These are phyloP conservation scores for Lamellibrachia satsuma DNA, from an alignment of 2,888 invertebrate genomes.

Conservation along the genomic window DNA sequence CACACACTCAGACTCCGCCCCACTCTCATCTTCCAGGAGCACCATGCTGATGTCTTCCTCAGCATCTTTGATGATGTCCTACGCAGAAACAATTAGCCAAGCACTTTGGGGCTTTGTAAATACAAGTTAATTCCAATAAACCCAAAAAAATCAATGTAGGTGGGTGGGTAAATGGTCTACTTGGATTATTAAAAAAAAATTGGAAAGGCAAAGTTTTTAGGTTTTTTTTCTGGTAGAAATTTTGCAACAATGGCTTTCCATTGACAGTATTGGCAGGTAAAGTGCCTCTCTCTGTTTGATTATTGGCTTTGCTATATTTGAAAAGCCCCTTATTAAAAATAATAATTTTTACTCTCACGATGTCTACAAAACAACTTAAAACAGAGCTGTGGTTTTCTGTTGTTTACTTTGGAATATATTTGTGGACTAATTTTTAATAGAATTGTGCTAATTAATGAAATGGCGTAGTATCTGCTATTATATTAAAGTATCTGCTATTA, in stretches of 20 bases:
- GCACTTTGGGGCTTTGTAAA: neutral
- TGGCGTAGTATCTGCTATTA: neutral
- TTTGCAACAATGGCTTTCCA: too few species aligned
- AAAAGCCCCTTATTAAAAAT: neutral
- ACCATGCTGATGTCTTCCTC: slow-evolving; percentile 88
- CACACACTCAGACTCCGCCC: slow-evolving; percentile 85
- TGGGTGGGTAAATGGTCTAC: too few species aligned
- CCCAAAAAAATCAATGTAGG: too few species aligned
- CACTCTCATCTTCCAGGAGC: slow-evolving; percentile 83
- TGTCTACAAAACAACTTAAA: neutral
- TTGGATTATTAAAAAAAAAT: too few species aligned
- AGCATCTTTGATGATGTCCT: slow-evolving; percentile 73
- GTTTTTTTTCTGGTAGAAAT: too few species aligned
- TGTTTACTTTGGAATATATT: neutral
- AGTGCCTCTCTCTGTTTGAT: too few species aligned
- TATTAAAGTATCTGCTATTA: neutral
- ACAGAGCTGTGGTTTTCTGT: neutral
- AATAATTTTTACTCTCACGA: neutral
- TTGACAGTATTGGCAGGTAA: too few species aligned
- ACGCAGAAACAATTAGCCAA: slow-evolving; percentile 13
- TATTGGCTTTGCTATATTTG: neutral
- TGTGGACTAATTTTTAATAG: neutral
- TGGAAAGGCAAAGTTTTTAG: too few species aligned
- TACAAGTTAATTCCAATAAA: too few species aligned
- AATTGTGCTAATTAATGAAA: neutral